Conservation (phyloP, 2,888 invertebrate species). For the Euzophera pinguis region DNA sequence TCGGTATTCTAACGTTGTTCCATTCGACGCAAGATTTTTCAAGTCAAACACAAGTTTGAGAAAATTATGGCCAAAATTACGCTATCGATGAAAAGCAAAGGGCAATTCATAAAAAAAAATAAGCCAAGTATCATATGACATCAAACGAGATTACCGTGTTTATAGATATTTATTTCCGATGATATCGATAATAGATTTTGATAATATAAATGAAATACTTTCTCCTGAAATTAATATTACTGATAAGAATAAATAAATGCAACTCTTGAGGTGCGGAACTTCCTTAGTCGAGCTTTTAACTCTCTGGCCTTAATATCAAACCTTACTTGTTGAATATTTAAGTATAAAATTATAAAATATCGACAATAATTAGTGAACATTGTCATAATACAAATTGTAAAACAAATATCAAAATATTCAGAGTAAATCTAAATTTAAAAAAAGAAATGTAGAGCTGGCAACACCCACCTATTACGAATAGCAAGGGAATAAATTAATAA, state of each 20-base stretch:
- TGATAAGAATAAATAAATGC: not conserved
- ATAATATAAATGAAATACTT: too few relatives aligned
- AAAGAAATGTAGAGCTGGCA: conserved; percentile 14
- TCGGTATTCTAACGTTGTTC: not conserved
- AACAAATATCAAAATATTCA: conserved; percentile 11
- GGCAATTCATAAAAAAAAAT: too few relatives aligned
- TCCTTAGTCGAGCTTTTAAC: conserved; percentile 13
- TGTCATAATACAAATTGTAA: conserved; percentile 14
- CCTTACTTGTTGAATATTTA: conserved; percentile 16
- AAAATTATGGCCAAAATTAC: too few relatives aligned
- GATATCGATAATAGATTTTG: too few relatives aligned
- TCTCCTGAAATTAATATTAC: too few relatives aligned
- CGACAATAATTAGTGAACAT: conserved; percentile 8
- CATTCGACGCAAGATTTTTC: too few relatives aligned
- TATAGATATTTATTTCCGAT: too few relatives aligned
- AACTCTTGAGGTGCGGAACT: not conserved
- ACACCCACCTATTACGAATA: not conserved
- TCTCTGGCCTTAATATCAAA: not conserved
- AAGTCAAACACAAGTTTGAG: too few relatives aligned
- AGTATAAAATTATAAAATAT: conserved; percentile 39
- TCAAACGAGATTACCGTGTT: too few relatives aligned
- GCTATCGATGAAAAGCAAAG: too few relatives aligned
- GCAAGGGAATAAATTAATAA: not conserved
- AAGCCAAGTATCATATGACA: too few relatives aligned
- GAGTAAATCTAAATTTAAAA: not conserved